Base-by-base conservation (phyloP, 2,113 vertebrate species). In the Pantherophis guttatus region DNA sequence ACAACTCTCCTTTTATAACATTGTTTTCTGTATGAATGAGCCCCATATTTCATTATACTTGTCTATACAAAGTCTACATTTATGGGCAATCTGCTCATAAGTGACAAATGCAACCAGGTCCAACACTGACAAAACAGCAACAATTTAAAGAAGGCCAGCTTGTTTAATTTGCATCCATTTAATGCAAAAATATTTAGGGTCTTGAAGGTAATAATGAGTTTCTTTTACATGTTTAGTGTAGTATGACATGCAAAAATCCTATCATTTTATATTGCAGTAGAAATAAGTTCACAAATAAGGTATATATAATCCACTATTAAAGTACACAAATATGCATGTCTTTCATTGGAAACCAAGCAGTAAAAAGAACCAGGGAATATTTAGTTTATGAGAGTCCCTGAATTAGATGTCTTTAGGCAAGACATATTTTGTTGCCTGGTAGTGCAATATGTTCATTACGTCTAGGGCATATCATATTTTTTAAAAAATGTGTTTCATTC, bases 231-330 rank as follows among this genome's bases (percentile, higher is more conserved):
- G 53, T 54, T 48, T 52, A 1, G 0, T 24, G 7, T 90, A 10
- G n/a, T 21, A 75, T 75, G 13, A 59, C 17, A 52, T 0, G 26
- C 2, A 90, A 21, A 8, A 92, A 52, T 17, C 11, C 24, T 48
- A 70, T n/a, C 24, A 26, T 81, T 26, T 75, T 24, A 81, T 15
- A 70, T 1, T 70, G 11, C 62, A 57, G 3, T 65, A 52, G 90
- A 90, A 94, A 39, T 86, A 29, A 57, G 50, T 50, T 15, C 91
- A 90, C 89, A 93, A 55, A 17, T 75, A 75, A 75, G 70, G 15
- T 19, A 94, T 75, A 86, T 86, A 29, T 53, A 86, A n/a, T 2
- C 3, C 7, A 26, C 11, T 87, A 29, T 58, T 26, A 11, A 85
- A 62, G 92, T 44, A 94, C 48, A 52, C 13, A 33, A 75, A 39